Percentiles rank a stretch among this genome's conserved stretches.
Evolutionary conservation across 2,797 vertebrate genomes (phyloP).

Genomic region (Rhodeus uyekii): DNA sequence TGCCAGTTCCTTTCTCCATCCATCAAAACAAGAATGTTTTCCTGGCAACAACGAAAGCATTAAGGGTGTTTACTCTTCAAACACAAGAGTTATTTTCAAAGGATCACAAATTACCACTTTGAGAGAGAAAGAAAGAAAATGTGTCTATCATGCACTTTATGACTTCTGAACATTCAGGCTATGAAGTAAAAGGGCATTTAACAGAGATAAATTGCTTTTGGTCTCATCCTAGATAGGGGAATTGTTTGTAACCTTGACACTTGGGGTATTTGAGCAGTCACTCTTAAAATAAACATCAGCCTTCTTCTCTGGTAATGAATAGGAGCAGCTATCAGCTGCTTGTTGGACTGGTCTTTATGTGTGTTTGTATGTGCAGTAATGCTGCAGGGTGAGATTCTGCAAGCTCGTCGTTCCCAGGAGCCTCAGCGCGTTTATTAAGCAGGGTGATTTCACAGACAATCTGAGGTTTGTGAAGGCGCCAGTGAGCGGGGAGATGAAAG

Average conservation of each 20-base stretch:
- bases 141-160: constrained; percentile 18
- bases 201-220: constrained; percentile 40
- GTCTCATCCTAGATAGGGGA: constrained; percentile 7
- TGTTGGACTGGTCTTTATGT: constrained; percentile 46
- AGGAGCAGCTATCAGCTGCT: constrained; percentile 54
- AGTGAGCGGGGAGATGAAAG: constrained; percentile 84
- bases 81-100: constrained; percentile 25
- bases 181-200: constrained; percentile 34
- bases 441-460: constrained; percentile 85
- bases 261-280: constrained; percentile 43
- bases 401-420: constrained; percentile 72
- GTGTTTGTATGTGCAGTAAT: constrained; percentile 49
- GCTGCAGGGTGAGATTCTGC: constrained; percentile 60
- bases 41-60: constrained; percentile 17
- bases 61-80: constrained; percentile 34
- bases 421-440: constrained; percentile 74
- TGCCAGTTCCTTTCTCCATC: constrained; percentile 6
- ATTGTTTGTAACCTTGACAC: constrained; percentile 46
- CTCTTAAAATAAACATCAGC: constrained; percentile 50
- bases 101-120: constrained; percentile 9
- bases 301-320: constrained; percentile 49
- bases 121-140: background rate
- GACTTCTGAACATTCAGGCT: constrained; percentile 24
- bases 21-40: no score
- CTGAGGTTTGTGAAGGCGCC: constrained; percentile 84